phyloP scores from a whole-genome alignment of 2,797 vertebrate genomes.

The Nothura maculosa region DNA sequence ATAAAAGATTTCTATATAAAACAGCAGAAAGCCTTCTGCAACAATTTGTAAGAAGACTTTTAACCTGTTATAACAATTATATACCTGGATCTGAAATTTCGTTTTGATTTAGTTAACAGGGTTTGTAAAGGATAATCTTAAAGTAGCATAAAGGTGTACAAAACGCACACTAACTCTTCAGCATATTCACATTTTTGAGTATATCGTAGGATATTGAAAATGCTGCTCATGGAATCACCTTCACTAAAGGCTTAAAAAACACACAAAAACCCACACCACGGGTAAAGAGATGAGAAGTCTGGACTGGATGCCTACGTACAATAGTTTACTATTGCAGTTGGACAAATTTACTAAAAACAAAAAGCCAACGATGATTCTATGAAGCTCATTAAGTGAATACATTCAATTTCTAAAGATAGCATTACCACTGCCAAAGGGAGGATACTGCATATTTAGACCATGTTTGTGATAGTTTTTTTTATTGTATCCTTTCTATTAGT shows the following conservation, averaged over 20 bases:
- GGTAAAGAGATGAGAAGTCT: background rate
- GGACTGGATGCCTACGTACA: background rate
- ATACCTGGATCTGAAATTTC: background rate
- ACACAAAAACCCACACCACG: background rate
- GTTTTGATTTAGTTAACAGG: background rate
- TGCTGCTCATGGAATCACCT: background rate
- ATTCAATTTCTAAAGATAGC: slow-evolving; percentile 58
- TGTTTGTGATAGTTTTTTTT: slow-evolving; percentile 45
- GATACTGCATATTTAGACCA: slow-evolving; percentile 81
- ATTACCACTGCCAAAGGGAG: slow-evolving; percentile 76
- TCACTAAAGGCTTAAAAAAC: background rate
- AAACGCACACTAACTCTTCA: slow-evolving; percentile 37
- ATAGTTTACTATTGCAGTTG: background rate
- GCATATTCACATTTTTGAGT: background rate
- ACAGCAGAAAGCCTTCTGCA: slow-evolving; percentile 8
- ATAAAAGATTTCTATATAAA: background rate
- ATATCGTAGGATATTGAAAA: background rate
- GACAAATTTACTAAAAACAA: background rate
- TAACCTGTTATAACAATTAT: background rate
- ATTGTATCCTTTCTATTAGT: slow-evolving; percentile 69
- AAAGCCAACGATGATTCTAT: slow-evolving; percentile 27
- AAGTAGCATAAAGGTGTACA: slow-evolving; percentile 3
- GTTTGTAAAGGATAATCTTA: background rate
- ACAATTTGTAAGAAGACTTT: slow-evolving; percentile 12
- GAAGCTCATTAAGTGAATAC: slow-evolving; percentile 36